Evolutionary conservation across 2,888 invertebrate species (phyloP).

Genomic region (Dorcus hopei): DNA sequence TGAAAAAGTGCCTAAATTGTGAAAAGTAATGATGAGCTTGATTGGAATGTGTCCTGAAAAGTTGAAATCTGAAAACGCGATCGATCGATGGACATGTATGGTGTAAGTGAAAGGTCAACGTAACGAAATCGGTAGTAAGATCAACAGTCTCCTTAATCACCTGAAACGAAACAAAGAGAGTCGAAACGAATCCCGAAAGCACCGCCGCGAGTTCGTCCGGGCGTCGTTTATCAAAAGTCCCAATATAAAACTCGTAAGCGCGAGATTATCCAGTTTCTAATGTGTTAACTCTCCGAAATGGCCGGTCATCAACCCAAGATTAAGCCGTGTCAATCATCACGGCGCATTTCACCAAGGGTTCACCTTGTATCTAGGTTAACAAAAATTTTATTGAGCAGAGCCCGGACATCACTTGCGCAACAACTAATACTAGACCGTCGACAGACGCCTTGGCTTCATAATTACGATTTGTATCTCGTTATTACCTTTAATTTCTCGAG

Average conservation of each 20-base stretch:
- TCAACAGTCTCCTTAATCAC: conserved; percentile 21
- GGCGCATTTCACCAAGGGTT: conserved; percentile 26
- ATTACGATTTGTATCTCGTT: conserved; percentile 19
- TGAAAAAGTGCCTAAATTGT: no score
- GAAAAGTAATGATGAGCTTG: no score
- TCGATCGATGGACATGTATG: not conserved
- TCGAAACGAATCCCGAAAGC: conserved; percentile 14
- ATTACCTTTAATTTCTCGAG: conserved; percentile 27
- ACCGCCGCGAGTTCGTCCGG: not conserved
- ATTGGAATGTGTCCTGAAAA: not conserved
- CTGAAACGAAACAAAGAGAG: conserved; percentile 17
- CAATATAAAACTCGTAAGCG: conserved; percentile 24
- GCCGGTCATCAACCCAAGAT: conserved; percentile 32
- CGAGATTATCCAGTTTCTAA: conserved; percentile 26
- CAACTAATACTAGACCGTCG: conserved; percentile 11
- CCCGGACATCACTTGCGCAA: conserved; percentile 4
- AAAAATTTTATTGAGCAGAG: conserved; percentile 25
- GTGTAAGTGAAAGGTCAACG: conserved; percentile 19
- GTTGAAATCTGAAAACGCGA: not conserved
- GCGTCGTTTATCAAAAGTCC: conserved; percentile 13
- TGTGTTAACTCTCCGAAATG: conserved; percentile 26
- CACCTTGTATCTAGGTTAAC: conserved; percentile 35
- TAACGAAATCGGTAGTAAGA: conserved; percentile 17
- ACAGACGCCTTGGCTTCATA: conserved; percentile 21
- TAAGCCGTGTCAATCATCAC: conserved; percentile 31